Base-by-base conservation (phyloP, 2,113 vertebrate species). In the Steatornis caripensis region DNA sequence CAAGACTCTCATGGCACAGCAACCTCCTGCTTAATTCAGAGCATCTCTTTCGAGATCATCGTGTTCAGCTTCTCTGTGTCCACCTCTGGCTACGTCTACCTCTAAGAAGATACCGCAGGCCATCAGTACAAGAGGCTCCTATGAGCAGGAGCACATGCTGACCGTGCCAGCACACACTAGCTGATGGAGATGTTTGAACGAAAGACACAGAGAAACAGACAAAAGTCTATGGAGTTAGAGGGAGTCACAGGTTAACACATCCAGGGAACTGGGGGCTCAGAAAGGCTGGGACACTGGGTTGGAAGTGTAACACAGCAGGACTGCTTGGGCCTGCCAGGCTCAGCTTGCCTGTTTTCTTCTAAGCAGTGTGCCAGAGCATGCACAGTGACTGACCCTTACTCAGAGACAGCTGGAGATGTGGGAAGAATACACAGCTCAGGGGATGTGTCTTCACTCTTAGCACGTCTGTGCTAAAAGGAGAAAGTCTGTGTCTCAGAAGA, bases 1-100 rank as follows among this genome's bases (percentile, higher is more conserved):
- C 37, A 43, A 13, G 36, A 24, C 21, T 6, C 45, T 34, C 6
- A 13, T 5, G 32, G 57, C 76, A 49, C 15, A 65, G 68, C 76
- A 93, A 91, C 69, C 69, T 64, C 72, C 91, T 37, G 57, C 81
- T 86, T 60, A 69, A 71, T 78, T 87, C 81, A 51, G 57, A 82
- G 84, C 74, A 87, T 43, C 51, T 87, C 32, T 87, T 91, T 1
- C 57, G 54, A 89, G 64, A 49, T 49, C 84, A 69, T 76, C 11
- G 0, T 12, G 36, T 77, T 89, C 64, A 32, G 51, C 39, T 75
- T 45, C 84, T 75, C 81, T 37, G 15, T 13, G 65, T 27, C 87
- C 46, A 93, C 27, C 60, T 58, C n/a, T 58, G 48, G 80, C 71
- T 85, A 37, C 0, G 2, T 7, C 66, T 57, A 62, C 65, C 66